Conservation (phyloP, 2,888 invertebrate species). For the Plusia festucae region DNA sequence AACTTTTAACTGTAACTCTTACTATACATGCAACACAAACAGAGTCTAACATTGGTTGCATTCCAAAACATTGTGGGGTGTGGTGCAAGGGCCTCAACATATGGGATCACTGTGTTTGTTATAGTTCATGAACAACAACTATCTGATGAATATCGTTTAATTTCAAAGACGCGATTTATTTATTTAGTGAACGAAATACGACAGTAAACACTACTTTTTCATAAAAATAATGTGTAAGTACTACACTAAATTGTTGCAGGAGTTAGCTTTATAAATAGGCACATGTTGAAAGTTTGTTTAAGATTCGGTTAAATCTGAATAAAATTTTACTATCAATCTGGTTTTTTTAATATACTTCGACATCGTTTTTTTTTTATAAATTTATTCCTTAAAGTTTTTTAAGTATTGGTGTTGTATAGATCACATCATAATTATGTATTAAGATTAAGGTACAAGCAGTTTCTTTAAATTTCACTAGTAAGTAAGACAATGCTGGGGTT, state of each 20-base stretch:
- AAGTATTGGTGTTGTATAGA: conserved; percentile 40
- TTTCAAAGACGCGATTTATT: background rate
- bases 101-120: conserved; percentile 16
- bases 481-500: conserved; percentile 17
- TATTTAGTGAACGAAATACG: conserved; percentile 14
- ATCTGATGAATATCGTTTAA: background rate
- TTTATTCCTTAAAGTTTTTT: conserved; percentile 14
- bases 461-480: conserved; percentile 7
- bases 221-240: conserved; percentile 51
- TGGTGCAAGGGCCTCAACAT: conserved; percentile 53
- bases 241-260: conserved; percentile 32
- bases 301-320: conserved; percentile 25
- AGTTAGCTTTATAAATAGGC: conserved; percentile 44
- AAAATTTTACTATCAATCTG: conserved; percentile 24
- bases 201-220: conserved; percentile 17
- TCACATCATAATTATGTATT: conserved; percentile 33
- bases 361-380: conserved; percentile 29
- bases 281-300: conserved; percentile 39
- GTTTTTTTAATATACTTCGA: conserved; percentile 22
- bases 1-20: conserved; percentile 11
- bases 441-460: conserved; percentile 13
- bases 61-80: background rate
- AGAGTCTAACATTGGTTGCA: background rate
- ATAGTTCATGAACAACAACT: conserved; percentile 1
- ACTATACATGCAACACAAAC: conserved; percentile 27